Conservation (phyloP, 2,113 vertebrate species). For the Brachyistius frenatus region DNA sequence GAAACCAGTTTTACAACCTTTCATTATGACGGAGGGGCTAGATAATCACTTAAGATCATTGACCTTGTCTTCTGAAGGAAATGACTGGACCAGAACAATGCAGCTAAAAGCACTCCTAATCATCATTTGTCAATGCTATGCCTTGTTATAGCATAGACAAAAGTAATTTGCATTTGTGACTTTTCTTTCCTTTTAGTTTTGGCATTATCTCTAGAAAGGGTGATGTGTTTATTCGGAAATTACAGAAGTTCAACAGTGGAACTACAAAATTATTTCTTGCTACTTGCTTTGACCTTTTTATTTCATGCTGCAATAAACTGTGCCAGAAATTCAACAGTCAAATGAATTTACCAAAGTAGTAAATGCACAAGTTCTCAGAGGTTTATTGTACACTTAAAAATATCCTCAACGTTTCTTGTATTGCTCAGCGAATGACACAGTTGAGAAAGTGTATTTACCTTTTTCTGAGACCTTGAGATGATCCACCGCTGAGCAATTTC, state of each 20-base stretch:
- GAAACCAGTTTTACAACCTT: constrained; percentile 15
- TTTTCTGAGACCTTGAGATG: too few species aligned
- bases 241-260: background rate
- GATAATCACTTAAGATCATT: constrained; percentile 52
- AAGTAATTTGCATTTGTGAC: background rate
- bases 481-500: too few species aligned
- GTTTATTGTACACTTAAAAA: too few species aligned
- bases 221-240: background rate
- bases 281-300: background rate
- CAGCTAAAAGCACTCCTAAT: constrained; percentile 3
- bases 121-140: background rate
- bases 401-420: background rate
- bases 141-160: background rate
- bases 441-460: background rate
- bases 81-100: constrained; percentile 17
- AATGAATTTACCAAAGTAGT: background rate
- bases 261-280: background rate
- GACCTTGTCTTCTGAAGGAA: constrained; percentile 34
- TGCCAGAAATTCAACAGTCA: background rate
- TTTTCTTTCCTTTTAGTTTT: background rate
- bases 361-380: background rate
- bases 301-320: background rate
- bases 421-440: background rate
- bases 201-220: too few species aligned
- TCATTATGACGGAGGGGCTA: constrained; percentile 24